phyloP scores from a whole-genome alignment of 1,140 invertebrate genomes.

The Penaeus vannamei region DNA sequence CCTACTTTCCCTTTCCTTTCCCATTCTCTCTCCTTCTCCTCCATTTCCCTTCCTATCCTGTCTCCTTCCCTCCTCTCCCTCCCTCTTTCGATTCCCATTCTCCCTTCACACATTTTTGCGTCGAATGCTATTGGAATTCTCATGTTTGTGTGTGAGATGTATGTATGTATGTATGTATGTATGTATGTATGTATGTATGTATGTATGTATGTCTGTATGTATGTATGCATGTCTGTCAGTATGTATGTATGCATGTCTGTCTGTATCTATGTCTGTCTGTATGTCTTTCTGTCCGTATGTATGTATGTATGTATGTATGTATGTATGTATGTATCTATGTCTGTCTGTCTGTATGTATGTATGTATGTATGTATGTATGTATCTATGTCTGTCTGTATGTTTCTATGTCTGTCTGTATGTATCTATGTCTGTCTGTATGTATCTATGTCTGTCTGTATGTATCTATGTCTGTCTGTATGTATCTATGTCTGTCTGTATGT shows the following conservation, averaged over 20 bases:
- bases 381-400: not conserved
- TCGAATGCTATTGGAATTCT: not conserved
- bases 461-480: too few species aligned
- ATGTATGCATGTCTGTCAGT: not conserved
- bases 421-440: not conserved
- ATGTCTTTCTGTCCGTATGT: too few species aligned
- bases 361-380: too few species aligned
- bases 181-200: not conserved
- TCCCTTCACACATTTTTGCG: not conserved
- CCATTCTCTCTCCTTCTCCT: not conserved
- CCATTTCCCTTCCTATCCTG: not conserved
- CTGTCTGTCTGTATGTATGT: too few species aligned
- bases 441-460: not conserved
- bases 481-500: not conserved
- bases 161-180: too few species aligned
- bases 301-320: too few species aligned
- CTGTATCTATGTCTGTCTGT: not conserved
- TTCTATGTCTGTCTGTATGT: not conserved
- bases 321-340: too few species aligned
- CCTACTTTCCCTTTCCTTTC: too few species aligned
- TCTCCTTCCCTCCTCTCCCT: not conserved
- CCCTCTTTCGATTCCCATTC: too few species aligned
- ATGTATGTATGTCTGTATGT: constrained; percentile 1
- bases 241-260: not conserved
- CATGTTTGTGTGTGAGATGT: too few species aligned